These are phyloP conservation scores for Eudyptes chrysolophus DNA, from an alignment of 2,113 vertebrate species.

Conservation along the genomic window DNA sequence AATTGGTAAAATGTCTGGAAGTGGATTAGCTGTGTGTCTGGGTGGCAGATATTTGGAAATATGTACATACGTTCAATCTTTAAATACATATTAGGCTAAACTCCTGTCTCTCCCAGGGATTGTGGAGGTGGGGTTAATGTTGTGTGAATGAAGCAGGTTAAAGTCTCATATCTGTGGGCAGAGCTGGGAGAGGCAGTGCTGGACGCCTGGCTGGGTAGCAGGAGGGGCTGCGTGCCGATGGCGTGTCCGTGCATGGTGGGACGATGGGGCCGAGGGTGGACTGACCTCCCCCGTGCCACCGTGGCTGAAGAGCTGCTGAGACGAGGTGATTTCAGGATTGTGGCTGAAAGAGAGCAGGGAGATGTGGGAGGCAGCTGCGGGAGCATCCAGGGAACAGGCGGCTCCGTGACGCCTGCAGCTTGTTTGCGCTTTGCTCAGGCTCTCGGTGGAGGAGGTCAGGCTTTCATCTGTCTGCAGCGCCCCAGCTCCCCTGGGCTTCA, in stretches of 20 bases:
- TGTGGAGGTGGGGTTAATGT: background rate
- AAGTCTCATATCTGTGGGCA: accelerated
- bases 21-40: background rate
- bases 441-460: background rate
- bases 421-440: background rate
- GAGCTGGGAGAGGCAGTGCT: background rate
- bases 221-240: background rate
- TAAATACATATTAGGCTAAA: conserved; percentile 41
- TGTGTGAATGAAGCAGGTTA: background rate
- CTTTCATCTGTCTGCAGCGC: background rate
- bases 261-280: background rate
- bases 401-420: background rate
- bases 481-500: background rate
- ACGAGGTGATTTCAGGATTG: background rate
- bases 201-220: background rate
- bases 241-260: accelerated
- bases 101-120: background rate
- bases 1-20: conserved; percentile 48
- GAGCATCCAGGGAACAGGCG: background rate
- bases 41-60: background rate
- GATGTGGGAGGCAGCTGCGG: accelerated
- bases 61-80: background rate
- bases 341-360: background rate
- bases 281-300: accelerated
- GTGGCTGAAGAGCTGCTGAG: background rate